phyloP scores from a whole-genome alignment of 2,888 invertebrate species.

The Chromoteleia sp. region DNA sequence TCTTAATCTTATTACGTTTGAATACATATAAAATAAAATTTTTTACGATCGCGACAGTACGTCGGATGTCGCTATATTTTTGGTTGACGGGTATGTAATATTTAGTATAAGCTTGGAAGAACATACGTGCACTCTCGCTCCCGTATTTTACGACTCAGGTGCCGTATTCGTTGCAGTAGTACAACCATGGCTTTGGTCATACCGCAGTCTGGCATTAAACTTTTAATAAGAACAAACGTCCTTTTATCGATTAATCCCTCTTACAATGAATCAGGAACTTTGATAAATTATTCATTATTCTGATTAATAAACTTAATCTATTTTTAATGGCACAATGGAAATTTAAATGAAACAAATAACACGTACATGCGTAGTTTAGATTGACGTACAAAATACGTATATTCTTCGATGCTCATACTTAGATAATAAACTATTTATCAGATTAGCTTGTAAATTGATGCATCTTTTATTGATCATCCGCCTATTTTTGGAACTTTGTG shows the following conservation, averaged over 20 bases:
- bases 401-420: conserved; percentile 4
- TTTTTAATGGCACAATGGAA: no score
- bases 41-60: conserved; percentile 29
- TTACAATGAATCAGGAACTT: neutral
- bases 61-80: conserved; percentile 37
- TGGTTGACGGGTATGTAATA: conserved; percentile 41
- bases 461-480: conserved; percentile 56
- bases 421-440: conserved; percentile 42
- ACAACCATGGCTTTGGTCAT: conserved; percentile 50
- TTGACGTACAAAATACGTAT: neutral
- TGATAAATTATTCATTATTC: neutral
- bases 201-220: conserved; percentile 14
- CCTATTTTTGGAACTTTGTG: conserved; percentile 59
- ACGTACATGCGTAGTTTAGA: no score
- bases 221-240: neutral
- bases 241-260: neutral
- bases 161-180: conserved; percentile 52
- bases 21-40: conserved; percentile 28
- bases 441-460: conserved; percentile 49
- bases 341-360: no score
- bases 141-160: conserved; percentile 51
- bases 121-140: conserved; percentile 25
- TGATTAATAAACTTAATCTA: no score
- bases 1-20: conserved; percentile 35
- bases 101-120: conserved; percentile 55